A percentile compares a stretch with the other conserved stretches of the same genome.
Conservation (phyloP, 2,888 invertebrate species). For the Rhorus exstirpatorius region DNA sequence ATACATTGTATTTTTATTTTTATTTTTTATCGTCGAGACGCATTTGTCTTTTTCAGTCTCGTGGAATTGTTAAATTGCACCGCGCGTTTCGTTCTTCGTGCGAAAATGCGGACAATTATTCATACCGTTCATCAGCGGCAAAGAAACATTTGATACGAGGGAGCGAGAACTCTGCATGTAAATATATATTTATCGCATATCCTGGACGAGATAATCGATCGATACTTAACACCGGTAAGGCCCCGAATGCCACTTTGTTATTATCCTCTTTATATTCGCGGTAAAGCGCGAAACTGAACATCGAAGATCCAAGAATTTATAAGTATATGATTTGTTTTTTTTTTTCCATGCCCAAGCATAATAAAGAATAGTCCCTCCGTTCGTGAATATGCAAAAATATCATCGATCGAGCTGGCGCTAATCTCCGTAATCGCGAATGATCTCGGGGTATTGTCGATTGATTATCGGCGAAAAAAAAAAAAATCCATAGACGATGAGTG, state of each 20-base stretch:
- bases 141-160: constrained; percentile 41
- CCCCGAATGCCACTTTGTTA: constrained; percentile 27
- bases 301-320: constrained; percentile 59
- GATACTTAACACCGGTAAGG: constrained; percentile 53
- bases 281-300: constrained; percentile 46
- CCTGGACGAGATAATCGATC: constrained; percentile 75
- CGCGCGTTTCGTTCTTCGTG: constrained; percentile 3
- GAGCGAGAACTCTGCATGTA: constrained; percentile 4
- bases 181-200: constrained; percentile 57
- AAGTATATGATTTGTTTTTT: constrained; percentile 62
- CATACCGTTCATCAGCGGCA: constrained; percentile 53
- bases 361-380: constrained; percentile 38
- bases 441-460: constrained; percentile 51
- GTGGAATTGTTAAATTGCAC: constrained; percentile 16
- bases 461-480: constrained; percentile 73
- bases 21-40: constrained; percentile 19
- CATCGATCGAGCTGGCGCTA: constrained; percentile 52
- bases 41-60: constrained; percentile 40
- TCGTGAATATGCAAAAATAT: constrained; percentile 48
- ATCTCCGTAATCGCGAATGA: constrained; percentile 66
- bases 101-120: constrained; percentile 28
- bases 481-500: constrained; percentile 47
- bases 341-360: constrained; percentile 8
- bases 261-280: constrained; percentile 51
- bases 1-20: constrained; percentile 14